Percentiles rank a stretch among this genome's conserved stretches.
These are phyloP conservation scores for Neoaliturus tenellus DNA, from an alignment of 2,888 invertebrate species.

Conservation along the genomic window DNA sequence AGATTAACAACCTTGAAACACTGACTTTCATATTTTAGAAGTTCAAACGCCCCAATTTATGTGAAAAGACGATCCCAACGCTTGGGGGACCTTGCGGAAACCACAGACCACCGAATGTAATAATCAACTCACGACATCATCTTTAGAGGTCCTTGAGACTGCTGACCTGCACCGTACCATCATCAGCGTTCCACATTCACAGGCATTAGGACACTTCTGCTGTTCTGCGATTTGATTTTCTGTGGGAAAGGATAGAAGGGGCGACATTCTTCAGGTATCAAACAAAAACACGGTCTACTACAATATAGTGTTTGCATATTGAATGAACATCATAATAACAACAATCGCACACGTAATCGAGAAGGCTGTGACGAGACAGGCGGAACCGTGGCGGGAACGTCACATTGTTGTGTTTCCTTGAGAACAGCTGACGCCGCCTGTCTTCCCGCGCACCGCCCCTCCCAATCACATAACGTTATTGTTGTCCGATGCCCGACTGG, in stretches of 20 bases:
- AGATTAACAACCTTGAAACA: too few species aligned
- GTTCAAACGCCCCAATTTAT: neutral
- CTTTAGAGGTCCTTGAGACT: conserved; percentile 13
- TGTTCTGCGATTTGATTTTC: too few species aligned
- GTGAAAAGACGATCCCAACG: neutral
- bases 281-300: too few species aligned
- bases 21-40: too few species aligned
- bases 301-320: too few species aligned
- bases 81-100: conserved; percentile 15
- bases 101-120: conserved; percentile 38
- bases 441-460: neutral
- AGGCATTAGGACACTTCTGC: too few species aligned
- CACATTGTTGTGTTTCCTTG: conserved; percentile 29
- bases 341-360: neutral
- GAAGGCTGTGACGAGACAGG: neutral
- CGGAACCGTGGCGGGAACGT: neutral
- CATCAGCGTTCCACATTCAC: neutral
- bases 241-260: too few species aligned
- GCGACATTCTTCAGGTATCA: too few species aligned
- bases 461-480: conserved; percentile 1
- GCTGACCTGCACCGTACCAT: neutral
- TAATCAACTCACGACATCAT: neutral
- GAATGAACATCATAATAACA: too few species aligned
- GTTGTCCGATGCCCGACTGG: neutral
- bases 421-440: conserved; percentile 24